Conservation (phyloP, 53 echinoderm and acorn worm species). For the Actinopyga echinites region DNA sequence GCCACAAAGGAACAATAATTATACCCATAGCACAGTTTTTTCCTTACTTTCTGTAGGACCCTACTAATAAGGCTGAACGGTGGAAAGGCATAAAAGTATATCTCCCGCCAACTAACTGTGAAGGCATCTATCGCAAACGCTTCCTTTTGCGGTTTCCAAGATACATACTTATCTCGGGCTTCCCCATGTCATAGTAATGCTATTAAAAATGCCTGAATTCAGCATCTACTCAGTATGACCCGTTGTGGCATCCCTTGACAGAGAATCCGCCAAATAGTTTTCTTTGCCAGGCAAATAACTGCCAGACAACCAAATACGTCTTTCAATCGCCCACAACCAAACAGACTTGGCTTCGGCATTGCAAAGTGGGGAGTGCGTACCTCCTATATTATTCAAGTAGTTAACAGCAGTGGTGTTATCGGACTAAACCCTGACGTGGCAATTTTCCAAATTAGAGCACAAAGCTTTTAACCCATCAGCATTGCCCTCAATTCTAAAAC, state of each 20-base stretch:
- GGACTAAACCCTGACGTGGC: no score
- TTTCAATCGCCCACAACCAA: no score
- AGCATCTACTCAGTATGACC: not conserved
- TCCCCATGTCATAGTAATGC: not conserved
- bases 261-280: no score
- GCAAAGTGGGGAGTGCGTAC: no score
- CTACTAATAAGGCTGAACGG: not conserved
- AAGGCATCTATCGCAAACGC: no score
- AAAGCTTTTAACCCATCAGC: not conserved
- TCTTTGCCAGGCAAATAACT: no score
- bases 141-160: no score
- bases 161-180: not conserved
- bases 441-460: no score
- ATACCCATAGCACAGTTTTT: conserved; percentile 37
- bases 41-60: conserved; percentile 21
- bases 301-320: no score
- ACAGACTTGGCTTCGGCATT: no score
- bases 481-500: conserved; percentile 2
- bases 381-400: no score
- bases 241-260: not conserved
- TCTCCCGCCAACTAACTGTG: not conserved
- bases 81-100: not conserved
- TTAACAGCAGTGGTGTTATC: no score
- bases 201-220: not conserved
- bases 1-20: not conserved